Base-by-base conservation (phyloP, 2,888 invertebrate genomes). In the Lasioglossum figueresi region DNA sequence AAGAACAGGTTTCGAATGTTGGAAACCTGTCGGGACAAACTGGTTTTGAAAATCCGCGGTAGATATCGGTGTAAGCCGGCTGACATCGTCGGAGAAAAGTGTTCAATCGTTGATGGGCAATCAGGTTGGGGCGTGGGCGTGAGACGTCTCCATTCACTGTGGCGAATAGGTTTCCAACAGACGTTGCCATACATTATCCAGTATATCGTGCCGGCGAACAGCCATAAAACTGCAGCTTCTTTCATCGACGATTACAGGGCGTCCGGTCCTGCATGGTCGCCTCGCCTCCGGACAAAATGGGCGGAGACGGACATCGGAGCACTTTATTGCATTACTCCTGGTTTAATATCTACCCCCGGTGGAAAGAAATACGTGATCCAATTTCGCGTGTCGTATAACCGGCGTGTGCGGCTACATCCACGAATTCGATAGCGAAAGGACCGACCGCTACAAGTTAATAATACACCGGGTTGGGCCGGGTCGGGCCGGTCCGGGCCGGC, bases 281-380 rank as follows among this genome's bases (percentile, higher is more conserved):
- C 43, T 70, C 52, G 66, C 74, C 37, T 43, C 19, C 34, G 48
- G 52, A 74, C 74, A 77, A 73, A 59, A 34, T 81, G 80, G 80
- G 34, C 56, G 68, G 63, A 70, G 68, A 76, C 73, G 75, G 37
- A 37, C 68, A 73, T 6, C 6, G 77, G 37, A 68, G 75, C 56
- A 77, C 76, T 87, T 87, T 87, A 84, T 87, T 77, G 82, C 83
- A 52, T 88, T 84, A 84, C 84, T 68, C 66, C 16, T 68, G 73
- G 74, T 79, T 86, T 80, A 87, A 86, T 84, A 77, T 84, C 82
- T 82, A 87, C 73, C 76, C 77, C 56, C 5, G 63, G 63, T 71
- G 83, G 74, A 88, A 87, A 87, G 81, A 86, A 86, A 79, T 79
- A 81, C 83, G 83, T 79, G 83, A 87, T 86, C 81, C 83, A 87